Evolutionary conservation across 2,113 vertebrate species (phyloP), one percentile per base, ranked within the genome.

Genomic region (Archocentrus centrarchus): DNA sequence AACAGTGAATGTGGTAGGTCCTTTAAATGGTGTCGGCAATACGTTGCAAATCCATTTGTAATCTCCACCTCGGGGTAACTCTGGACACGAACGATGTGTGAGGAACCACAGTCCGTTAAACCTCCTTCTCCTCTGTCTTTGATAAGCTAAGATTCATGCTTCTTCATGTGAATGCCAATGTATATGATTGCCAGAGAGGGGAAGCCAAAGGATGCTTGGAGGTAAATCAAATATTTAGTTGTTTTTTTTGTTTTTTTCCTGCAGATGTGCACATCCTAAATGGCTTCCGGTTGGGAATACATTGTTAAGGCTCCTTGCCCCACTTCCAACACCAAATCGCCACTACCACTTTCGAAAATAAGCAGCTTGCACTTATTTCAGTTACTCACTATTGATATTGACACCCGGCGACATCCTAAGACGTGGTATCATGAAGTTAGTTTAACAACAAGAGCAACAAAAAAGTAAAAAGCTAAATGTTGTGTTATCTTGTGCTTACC

Each of bases 291-390:
- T 91, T 84, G 82, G 84, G 87, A 91, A 86, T 82, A 85, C 79
- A 79, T 88, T 59, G 89, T 87, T 81, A 83, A 87, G 84, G 89
- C 84, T 89, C 84, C 84, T 83, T 41, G 82, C 90, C 92, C 91
- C 87, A 75, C 77, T 85, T 90, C 84, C 79, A 78, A 64, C 80
- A 88, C 89, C 84, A 90, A 91, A 84, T 66, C 58, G 86, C 82
- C 30, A 85, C 86, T 81, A 87, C 86, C 92, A 93, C 88, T 91
- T 94, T 89, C 47, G 76, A 88, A 82, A 89, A 78, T 63, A 80
- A 88, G 94, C 95, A 95, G 94, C 95, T 96, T 96, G 96, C 95
- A 96, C 95, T 95, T 95, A 93, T 93, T 90, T 93, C 92, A 94
- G 83, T 90, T 93, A 93, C 81, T 93, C 92, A 93, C 88, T 91